Conservation (phyloP, 2,113 vertebrate genomes). For the Dunckerocampus dactyliophorus region DNA sequence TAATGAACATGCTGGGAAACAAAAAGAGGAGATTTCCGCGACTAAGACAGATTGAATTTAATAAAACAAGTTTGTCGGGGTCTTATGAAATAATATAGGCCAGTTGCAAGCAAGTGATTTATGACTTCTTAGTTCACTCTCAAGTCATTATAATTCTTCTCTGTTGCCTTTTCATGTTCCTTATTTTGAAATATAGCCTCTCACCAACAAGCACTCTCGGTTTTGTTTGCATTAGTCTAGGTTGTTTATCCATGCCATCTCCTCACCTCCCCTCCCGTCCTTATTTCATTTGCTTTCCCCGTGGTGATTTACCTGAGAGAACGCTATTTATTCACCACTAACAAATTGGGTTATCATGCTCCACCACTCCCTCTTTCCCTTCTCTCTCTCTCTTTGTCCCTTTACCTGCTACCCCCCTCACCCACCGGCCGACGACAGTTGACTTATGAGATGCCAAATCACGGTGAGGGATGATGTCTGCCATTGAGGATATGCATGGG, state of each 20-base stretch:
- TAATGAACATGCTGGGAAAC: constrained; percentile 13
- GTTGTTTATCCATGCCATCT: constrained; percentile 51
- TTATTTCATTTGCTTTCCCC: constrained; percentile 61
- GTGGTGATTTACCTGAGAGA: constrained; percentile 62
- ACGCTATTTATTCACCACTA: constrained; percentile 67
- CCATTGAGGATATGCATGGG: constrained; percentile 25
- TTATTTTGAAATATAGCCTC: constrained; percentile 62
- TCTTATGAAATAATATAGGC: constrained; percentile 42
- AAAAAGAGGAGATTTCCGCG: constrained; percentile 14
- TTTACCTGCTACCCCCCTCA: constrained; percentile 37
- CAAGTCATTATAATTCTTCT: constrained; percentile 46
- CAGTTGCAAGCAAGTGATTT: constrained; percentile 44
- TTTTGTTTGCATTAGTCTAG: constrained; percentile 61
- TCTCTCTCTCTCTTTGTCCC: constrained; percentile 32
- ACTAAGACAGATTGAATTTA: constrained; percentile 25
- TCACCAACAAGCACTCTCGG: constrained; percentile 38
- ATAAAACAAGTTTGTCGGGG: constrained; percentile 29
- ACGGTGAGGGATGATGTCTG: constrained; percentile 55
- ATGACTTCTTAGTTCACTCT: constrained; percentile 33
- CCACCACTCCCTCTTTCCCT: constrained; percentile 47
- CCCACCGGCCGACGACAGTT: constrained; percentile 38
- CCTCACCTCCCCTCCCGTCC: constrained; percentile 32
- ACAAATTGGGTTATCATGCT: constrained; percentile 70
- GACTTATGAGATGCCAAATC: constrained; percentile 62
- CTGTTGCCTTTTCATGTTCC: constrained; percentile 49